Percentiles rank a stretch among this genome's conserved stretches.
Evolutionary conservation across 2,797 vertebrate genomes (phyloP).

Genomic region (Centropyge bicolor): DNA sequence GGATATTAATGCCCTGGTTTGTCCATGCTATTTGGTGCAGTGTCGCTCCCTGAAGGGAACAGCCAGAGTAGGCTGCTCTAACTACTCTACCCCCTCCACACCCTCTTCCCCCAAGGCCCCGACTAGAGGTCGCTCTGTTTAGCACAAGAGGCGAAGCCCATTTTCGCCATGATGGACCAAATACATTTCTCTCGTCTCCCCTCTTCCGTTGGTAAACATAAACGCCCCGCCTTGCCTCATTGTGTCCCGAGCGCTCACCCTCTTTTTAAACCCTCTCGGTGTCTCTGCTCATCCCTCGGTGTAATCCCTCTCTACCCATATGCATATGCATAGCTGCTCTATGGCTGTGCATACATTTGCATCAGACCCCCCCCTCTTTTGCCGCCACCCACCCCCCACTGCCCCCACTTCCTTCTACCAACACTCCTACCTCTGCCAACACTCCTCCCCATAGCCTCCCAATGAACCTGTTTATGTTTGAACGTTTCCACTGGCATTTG

Average conservation of each 20-base stretch:
- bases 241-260: constrained; percentile 70
- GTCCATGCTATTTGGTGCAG: constrained; percentile 82
- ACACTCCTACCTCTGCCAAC: constrained; percentile 64
- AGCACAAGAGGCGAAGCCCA: constrained; percentile 78
- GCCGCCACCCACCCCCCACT: constrained; percentile 10
- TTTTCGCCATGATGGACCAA: constrained; percentile 73
- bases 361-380: constrained; percentile 50
- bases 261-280: constrained; percentile 76
- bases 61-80: constrained; percentile 80
- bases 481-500: constrained; percentile 82
- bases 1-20: constrained; percentile 87
- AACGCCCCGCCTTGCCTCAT: constrained; percentile 66
- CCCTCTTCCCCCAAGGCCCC: constrained; percentile 74
- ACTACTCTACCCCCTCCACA: constrained; percentile 75
- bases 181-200: constrained; percentile 42
- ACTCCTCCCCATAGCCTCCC: constrained; percentile 69
- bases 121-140: constrained; percentile 86
- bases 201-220: constrained; percentile 66
- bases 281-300: constrained; percentile 76
- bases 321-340: constrained; percentile 82
- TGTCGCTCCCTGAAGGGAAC: constrained; percentile 85
- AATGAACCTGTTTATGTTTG: constrained; percentile 83
- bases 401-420: constrained; percentile 45
- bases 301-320: constrained; percentile 77
- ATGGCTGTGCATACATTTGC: constrained; percentile 83